Conservation (phyloP, 2,797 vertebrate species). For the Mastacembelus armatus region DNA sequence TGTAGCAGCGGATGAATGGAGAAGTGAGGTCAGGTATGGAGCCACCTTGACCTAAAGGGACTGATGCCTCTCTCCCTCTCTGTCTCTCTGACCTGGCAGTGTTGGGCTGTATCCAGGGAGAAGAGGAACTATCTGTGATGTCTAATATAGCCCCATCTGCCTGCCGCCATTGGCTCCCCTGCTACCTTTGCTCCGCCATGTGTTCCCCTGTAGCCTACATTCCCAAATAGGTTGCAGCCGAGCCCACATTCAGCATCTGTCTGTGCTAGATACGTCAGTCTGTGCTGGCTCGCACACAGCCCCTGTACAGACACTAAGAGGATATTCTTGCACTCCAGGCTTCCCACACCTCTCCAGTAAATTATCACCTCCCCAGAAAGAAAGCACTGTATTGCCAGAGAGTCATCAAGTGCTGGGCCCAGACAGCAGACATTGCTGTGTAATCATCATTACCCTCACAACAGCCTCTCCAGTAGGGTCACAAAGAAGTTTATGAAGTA, state of each 20-base stretch:
- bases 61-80: slow-evolving; percentile 48
- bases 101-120: slow-evolving; percentile 60
- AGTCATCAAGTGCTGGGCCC: slow-evolving; percentile 45
- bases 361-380: slow-evolving; percentile 63
- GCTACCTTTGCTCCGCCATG: slow-evolving; percentile 70
- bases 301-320: slow-evolving; percentile 25
- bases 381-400: slow-evolving; percentile 14
- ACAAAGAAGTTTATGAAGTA: slow-evolving; percentile 47
- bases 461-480: slow-evolving; percentile 50
- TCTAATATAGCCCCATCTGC: slow-evolving; percentile 73
- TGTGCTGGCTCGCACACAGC: slow-evolving; percentile 18
- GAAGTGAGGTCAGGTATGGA: slow-evolving; percentile 55
- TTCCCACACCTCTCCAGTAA: slow-evolving; percentile 59
- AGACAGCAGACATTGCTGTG: slow-evolving; percentile 61
- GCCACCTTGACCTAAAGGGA: slow-evolving; percentile 58
- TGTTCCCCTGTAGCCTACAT: slow-evolving; percentile 77
- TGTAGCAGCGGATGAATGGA: slow-evolving; percentile 28
- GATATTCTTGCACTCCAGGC: slow-evolving; percentile 36
- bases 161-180: slow-evolving; percentile 60
- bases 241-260: slow-evolving; percentile 65
- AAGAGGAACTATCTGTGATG: slow-evolving; percentile 52
- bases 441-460: slow-evolving; percentile 69
- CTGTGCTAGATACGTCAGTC: slow-evolving; percentile 67
- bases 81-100: slow-evolving; percentile 65
- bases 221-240: slow-evolving; percentile 57